Base-by-base conservation (phyloP, 2,797 vertebrate genomes). In the Chrysocyon brachyurus region DNA sequence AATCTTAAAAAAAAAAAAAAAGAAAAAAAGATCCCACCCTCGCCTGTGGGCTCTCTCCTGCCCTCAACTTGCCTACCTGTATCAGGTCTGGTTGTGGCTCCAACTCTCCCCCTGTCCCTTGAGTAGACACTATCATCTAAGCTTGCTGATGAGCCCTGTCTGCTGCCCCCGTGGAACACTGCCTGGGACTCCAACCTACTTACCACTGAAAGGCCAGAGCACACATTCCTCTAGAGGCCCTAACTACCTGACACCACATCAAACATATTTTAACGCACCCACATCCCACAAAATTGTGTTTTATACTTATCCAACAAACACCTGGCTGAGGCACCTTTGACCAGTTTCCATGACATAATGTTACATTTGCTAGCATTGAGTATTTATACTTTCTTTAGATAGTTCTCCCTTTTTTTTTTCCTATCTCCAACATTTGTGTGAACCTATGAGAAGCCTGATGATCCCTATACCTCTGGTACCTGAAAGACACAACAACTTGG, bases 391-490 rank as follows among this genome's bases (percentile, higher is more conserved):
- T 89, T 46, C 21, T n/a, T 59, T 84, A 63, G 57, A 28, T 78
- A 28, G 21, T 59, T 93, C 90, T 94, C 46, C 83, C 5, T 46
- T 85, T 91, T 87, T 90, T 46, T 59, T 90, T 40, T 33, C 87
- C 82, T 21, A 2, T 85, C 66, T 96, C 66, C 14, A 64, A 83
- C 9, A 63, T 84, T 72, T 63, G 49, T 75, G 61, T 64, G 56
- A 95, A 83, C 28, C n/a, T 81, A 6, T 91, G 77, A 93, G 61
- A 77, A 95, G 46, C 33, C 46, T 83, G 46, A 46, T 9, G 24
- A 33, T 49, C 19, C 56, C 54, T 81, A 70, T 46, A 5, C 22
- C 36, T 92, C 70, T 33, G n/a, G 33, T 6, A 2, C 28, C 70
- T 91, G 46, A 72, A 91, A 33, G n/a, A 33, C 77, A 95, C 75